Evolutionary conservation across 2,113 vertebrate species (phyloP).

Genomic region (Thunnus thynnus): DNA sequence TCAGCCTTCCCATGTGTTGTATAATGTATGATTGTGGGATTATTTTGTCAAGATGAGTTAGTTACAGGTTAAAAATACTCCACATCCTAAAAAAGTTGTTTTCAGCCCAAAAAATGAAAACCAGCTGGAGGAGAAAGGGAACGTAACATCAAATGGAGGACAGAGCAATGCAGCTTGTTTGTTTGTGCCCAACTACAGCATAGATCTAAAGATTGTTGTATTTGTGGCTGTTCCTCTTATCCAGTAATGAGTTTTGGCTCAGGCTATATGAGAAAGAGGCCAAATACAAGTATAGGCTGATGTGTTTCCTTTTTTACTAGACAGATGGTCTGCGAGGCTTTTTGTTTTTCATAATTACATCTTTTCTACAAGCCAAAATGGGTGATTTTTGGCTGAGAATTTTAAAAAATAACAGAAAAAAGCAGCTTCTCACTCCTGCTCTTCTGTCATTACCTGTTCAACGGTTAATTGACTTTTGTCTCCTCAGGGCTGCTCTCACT

Average conservation of each 20-base stretch:
- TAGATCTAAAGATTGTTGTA: slow-evolving; percentile 44
- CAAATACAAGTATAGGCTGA: slow-evolving; percentile 17
- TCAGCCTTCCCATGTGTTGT: too few relatives aligned
- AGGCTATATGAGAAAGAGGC: slow-evolving; percentile 18
- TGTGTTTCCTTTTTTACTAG: not conserved
- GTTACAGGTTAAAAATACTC: slow-evolving; percentile 54
- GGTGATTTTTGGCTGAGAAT: not conserved
- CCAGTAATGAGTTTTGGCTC: slow-evolving; percentile 50
- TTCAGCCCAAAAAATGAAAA: slow-evolving; percentile 14
- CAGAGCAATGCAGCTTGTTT: slow-evolving; percentile 30
- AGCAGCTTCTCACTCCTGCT: not conserved
- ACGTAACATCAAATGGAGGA: slow-evolving; percentile 43
- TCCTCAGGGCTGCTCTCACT: slow-evolving; percentile 84
- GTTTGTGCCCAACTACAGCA: slow-evolving; percentile 37
- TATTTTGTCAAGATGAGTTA: slow-evolving; percentile 22
- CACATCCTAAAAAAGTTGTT: slow-evolving; percentile 12
- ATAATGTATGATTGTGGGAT: slow-evolving; percentile 22
- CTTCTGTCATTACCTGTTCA: not conserved
- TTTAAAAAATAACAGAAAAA: too few relatives aligned
- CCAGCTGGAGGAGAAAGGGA: slow-evolving; percentile 32
- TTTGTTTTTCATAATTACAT: slow-evolving; percentile 15
- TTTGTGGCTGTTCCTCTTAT: slow-evolving; percentile 20
- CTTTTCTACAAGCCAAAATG: not conserved
- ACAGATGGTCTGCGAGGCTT: not conserved
- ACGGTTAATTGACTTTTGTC: not conserved